A percentile compares a stretch with the other conserved stretches of the same genome.
These are phyloP conservation scores for Rhopalosiphum padi DNA, from an alignment of 1,140 invertebrate genomes.

Conservation along the genomic window DNA sequence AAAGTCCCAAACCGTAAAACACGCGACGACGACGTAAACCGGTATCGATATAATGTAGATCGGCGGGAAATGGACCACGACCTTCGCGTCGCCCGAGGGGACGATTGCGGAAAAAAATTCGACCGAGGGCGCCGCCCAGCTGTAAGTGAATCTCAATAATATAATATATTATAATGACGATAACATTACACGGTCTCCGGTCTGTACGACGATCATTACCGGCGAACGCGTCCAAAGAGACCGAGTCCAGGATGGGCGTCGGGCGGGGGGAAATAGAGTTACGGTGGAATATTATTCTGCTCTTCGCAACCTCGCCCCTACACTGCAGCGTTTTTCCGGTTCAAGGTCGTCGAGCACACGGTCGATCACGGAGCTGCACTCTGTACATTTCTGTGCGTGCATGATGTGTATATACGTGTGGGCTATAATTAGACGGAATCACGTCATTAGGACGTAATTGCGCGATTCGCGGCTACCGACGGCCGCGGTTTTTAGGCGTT, in stretches of 20 bases:
- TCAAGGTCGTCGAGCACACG: background rate
- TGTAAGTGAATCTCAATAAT: background rate
- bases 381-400: background rate
- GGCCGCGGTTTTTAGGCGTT: background rate
- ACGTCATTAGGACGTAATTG: conserved; percentile 32
- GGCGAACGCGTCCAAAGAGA: background rate
- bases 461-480: conserved; percentile 9
- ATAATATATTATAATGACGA: no score
- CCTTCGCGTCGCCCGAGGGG: background rate
- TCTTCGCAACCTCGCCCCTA: background rate
- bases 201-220: background rate
- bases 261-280: background rate
- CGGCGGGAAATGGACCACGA: background rate
- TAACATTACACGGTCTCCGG: no score
- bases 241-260: no score
- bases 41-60: background rate
- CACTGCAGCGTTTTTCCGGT: background rate
- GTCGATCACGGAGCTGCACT: background rate
- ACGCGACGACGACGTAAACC: background rate
- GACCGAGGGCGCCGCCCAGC: background rate
- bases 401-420: background rate
- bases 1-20: background rate
- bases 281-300: background rate
- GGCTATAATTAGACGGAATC: conserved; percentile 21
- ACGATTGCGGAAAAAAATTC: background rate